Percentiles rank a stretch among this genome's conserved stretches.
Evolutionary conservation across 2,113 vertebrate species (phyloP).

Genomic region (Seriola aureovittata): DNA sequence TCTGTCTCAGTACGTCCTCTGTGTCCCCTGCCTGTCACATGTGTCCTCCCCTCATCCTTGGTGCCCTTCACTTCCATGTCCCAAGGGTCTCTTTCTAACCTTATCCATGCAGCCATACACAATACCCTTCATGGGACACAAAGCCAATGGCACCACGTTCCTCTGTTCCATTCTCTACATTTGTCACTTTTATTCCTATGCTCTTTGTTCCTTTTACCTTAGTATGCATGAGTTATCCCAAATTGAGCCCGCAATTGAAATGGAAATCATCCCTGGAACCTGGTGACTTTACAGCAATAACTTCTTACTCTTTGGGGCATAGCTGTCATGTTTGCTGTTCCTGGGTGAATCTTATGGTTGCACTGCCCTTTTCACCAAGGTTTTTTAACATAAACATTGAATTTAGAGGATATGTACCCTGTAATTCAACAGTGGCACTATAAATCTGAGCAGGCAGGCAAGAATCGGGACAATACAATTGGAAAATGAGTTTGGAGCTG

Average conservation of each 20-base stretch:
- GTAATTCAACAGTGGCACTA: slow-evolving; percentile 24
- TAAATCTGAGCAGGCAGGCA: slow-evolving; percentile 46
- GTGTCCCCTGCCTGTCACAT: slow-evolving; percentile 78
- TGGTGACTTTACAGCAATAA: slow-evolving; percentile 68
- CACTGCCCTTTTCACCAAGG: slow-evolving; percentile 57
- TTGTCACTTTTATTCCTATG: slow-evolving; percentile 81
- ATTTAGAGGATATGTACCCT: slow-evolving; percentile 32
- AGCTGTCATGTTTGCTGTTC: slow-evolving; percentile 69
- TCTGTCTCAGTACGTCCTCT: slow-evolving; percentile 42
- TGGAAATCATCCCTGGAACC: slow-evolving; percentile 71
- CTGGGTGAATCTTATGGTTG: slow-evolving; percentile 63
- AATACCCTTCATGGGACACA: slow-evolving; percentile 81
- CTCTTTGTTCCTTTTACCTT: slow-evolving; percentile 77
- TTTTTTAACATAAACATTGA: slow-evolving; percentile 61
- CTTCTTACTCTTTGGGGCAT: slow-evolving; percentile 62
- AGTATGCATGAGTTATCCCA: slow-evolving; percentile 78
- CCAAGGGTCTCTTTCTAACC: slow-evolving; percentile 72
- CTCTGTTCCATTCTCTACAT: slow-evolving; percentile 75
- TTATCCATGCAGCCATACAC: slow-evolving; percentile 73
- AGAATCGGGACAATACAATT: slow-evolving; percentile 36
- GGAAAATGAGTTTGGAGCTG: slow-evolving; percentile 51
- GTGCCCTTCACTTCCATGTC: slow-evolving; percentile 73
- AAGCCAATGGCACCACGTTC: slow-evolving; percentile 73
- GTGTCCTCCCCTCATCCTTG: slow-evolving; percentile 74
- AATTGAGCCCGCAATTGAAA: slow-evolving; percentile 74